Evolutionary conservation across 2,888 invertebrate species (phyloP).

Genomic region (Chrysodeixis includens): DNA sequence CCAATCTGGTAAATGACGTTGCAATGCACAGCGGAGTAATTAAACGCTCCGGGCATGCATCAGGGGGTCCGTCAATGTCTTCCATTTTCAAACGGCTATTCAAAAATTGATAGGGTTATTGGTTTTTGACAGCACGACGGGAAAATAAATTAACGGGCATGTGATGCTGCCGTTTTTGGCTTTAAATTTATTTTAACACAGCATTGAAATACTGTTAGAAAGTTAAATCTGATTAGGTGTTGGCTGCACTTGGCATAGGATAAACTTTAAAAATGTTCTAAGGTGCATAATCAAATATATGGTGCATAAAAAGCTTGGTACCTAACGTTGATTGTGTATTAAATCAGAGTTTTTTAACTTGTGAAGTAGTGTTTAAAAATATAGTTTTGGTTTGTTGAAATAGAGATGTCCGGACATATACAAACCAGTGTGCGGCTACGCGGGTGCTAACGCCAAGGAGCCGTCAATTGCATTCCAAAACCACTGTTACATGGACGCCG

Average conservation of each 20-base stretch:
- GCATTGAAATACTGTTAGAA: too few relatives aligned
- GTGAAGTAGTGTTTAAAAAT: too few relatives aligned
- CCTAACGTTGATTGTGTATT: too few relatives aligned
- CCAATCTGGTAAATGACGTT: conserved; percentile 17
- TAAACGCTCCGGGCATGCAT: conserved; percentile 28
- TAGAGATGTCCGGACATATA: conserved; percentile 81
- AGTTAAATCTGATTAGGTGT: too few relatives aligned
- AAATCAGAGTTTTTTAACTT: too few relatives aligned
- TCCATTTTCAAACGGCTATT: conserved; percentile 9
- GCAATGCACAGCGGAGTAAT: conserved; percentile 14
- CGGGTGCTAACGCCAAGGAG: conserved; percentile 71
- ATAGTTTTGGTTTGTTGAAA: not conserved
- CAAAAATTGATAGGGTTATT: conserved; percentile 11
- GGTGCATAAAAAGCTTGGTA: too few relatives aligned
- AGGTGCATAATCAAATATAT: too few relatives aligned
- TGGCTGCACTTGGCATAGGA: too few relatives aligned
- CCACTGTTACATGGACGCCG: conserved; percentile 84
- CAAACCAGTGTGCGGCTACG: conserved; percentile 78
- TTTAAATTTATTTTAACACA: not conserved
- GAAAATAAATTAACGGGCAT: not conserved
- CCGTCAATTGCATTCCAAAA: conserved; percentile 80
- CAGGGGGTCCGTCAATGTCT: conserved; percentile 22
- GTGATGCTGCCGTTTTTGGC: not conserved
- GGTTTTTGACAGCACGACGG: conserved; percentile 2
- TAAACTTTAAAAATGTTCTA: too few relatives aligned